Conservation (phyloP, 2,888 invertebrate genomes). For the Neoaliturus tenellus region DNA sequence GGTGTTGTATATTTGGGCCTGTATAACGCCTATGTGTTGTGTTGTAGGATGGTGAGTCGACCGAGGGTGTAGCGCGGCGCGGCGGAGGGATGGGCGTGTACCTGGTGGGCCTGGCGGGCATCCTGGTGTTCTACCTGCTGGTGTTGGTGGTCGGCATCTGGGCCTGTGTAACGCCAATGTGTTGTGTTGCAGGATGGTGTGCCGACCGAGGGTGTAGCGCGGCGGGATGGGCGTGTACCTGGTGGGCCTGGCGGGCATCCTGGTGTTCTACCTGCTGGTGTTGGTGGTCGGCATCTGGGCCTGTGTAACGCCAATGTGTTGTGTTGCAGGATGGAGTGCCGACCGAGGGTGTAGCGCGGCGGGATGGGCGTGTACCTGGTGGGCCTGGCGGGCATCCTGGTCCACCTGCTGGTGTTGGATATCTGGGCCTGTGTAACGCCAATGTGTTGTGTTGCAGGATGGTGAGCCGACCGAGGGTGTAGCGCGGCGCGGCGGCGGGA, state of each 20-base stretch:
- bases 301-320: no score
- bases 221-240: conserved; percentile 74
- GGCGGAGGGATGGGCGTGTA: conserved; percentile 67
- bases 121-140: conserved; percentile 80
- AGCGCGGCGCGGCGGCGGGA: conserved; percentile 59
- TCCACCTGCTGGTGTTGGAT: conserved; percentile 79
- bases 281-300: conserved; percentile 72
- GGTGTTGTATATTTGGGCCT: background rate
- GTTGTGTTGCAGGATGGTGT: no score
- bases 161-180: conserved; percentile 69
- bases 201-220: conserved; percentile 67
- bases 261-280: conserved; percentile 2
- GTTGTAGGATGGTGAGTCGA: no score
- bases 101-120: conserved; percentile 77
- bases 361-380: conserved; percentile 74
- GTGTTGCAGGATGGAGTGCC: no score
- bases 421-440: conserved; percentile 81
- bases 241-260: conserved; percentile 74
- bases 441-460: no score
- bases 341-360: no score
- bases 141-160: conserved; percentile 79
- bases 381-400: conserved; percentile 80
- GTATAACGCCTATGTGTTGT: no score
- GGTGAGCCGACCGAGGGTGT: background rate
- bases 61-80: no score